Conservation (phyloP, 23 tunicate species). For the Trididemnum nubilum region DNA sequence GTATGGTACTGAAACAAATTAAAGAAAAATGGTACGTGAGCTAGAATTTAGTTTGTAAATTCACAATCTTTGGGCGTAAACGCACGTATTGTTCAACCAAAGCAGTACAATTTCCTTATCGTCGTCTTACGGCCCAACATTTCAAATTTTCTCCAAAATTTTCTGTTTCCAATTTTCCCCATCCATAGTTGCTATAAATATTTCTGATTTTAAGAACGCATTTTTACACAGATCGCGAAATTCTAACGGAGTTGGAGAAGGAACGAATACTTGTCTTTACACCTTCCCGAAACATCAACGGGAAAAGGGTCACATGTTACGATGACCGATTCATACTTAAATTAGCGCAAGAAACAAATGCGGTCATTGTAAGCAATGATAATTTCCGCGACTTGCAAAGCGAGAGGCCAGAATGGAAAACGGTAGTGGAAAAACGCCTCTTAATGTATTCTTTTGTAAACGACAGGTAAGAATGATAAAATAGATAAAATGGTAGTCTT, state of each 20-base stretch:
- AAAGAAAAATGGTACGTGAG: too few species aligned
- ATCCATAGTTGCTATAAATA: not conserved
- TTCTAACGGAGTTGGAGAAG: slow-evolving; percentile 60
- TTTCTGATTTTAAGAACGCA: not conserved
- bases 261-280: slow-evolving; percentile 85
- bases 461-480: slow-evolving; percentile 32
- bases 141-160: too few species aligned
- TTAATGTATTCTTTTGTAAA: slow-evolving; percentile 90
- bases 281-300: slow-evolving; percentile 83
- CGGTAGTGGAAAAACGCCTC: slow-evolving; percentile 76
- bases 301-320: slow-evolving; percentile 89
- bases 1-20: too few species aligned
- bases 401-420: slow-evolving; percentile 89
- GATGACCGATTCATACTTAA: slow-evolving; percentile 86
- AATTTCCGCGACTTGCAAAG: slow-evolving; percentile 83
- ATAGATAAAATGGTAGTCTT: not conserved
- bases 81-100: too few species aligned
- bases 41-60: too few species aligned
- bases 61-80: too few species aligned
- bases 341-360: slow-evolving; percentile 85
- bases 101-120: too few species aligned
- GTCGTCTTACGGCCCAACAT: too few species aligned
- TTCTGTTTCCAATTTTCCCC: not conserved
- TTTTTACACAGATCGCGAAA: slow-evolving; percentile 54
- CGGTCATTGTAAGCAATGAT: slow-evolving; percentile 90